These are phyloP conservation scores for Gibbula magus DNA, from an alignment of 2,888 invertebrate genomes.

Conservation along the genomic window DNA sequence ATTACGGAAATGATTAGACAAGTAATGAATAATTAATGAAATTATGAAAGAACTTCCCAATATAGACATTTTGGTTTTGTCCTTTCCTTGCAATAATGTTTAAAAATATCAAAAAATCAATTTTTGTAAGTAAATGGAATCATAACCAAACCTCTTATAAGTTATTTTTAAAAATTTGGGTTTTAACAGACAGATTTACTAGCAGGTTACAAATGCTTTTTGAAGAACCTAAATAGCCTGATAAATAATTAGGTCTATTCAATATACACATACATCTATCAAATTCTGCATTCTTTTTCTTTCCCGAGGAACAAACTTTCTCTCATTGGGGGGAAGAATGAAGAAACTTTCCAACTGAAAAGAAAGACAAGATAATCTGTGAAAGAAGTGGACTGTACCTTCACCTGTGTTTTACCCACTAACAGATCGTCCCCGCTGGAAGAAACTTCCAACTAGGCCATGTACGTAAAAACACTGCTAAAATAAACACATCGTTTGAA, in stretches of 20 bases:
- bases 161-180: too few relatives aligned
- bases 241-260: not conserved
- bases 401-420: not conserved
- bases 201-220: too few relatives aligned
- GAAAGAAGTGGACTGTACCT: not conserved
- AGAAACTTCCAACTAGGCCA: not conserved
- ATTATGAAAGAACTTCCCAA: too few relatives aligned
- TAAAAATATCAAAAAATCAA: too few relatives aligned
- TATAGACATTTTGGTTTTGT: too few relatives aligned
- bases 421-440: not conserved
- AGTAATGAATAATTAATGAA: too few relatives aligned
- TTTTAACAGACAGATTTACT: too few relatives aligned
- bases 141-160: too few relatives aligned
- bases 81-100: too few relatives aligned
- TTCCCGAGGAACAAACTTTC: conserved; percentile 68
- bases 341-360: conserved; percentile 72
- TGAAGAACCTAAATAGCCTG: too few relatives aligned
- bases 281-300: conserved; percentile 58
- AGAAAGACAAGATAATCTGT: conserved; percentile 27
- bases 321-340: conserved; percentile 66
- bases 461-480: not conserved
- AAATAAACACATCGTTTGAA: not conserved
- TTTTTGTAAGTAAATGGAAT: too few relatives aligned
- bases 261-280: conserved; percentile 59
- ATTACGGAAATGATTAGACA: too few relatives aligned